phyloP scores from a whole-genome alignment of 2,113 vertebrate species.

The Syrmaticus mikado region DNA sequence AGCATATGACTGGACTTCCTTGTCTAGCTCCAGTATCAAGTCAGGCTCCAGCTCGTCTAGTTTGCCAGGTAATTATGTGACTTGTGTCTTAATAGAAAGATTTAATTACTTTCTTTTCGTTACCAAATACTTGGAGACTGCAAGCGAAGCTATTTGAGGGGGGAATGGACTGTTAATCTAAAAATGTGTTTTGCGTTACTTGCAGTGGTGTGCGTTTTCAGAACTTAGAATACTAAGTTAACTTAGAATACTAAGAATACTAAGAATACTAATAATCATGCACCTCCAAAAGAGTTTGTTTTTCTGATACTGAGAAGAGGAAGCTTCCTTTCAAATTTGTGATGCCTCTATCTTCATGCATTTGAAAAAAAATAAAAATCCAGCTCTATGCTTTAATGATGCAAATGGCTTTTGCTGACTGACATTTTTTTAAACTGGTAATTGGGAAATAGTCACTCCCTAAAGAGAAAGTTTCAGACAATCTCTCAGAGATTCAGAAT shows the following conservation, averaged over 20 bases:
- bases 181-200: not conserved
- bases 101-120: not conserved
- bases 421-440: not conserved
- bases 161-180: not conserved
- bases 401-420: not conserved
- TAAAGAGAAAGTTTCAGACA: not conserved
- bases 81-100: not conserved
- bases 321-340: not conserved
- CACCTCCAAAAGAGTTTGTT: not conserved
- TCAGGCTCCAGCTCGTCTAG: constrained; percentile 95
- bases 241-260: not conserved
- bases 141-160: not conserved
- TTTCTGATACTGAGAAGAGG: not conserved
- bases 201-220: not conserved
- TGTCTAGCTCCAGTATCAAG: constrained; percentile 95
- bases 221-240: not conserved
- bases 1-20: constrained; percentile 94
- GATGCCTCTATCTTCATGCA: not conserved
- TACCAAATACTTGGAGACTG: not conserved
- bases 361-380: not conserved
- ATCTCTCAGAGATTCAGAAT: not conserved
- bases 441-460: not conserved
- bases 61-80: constrained; percentile 87
- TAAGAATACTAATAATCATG: too few species aligned
- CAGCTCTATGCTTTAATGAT: not conserved